Evolutionary conservation across 2,888 invertebrate species (phyloP).

Genomic region (Eremobia ochroleuca): DNA sequence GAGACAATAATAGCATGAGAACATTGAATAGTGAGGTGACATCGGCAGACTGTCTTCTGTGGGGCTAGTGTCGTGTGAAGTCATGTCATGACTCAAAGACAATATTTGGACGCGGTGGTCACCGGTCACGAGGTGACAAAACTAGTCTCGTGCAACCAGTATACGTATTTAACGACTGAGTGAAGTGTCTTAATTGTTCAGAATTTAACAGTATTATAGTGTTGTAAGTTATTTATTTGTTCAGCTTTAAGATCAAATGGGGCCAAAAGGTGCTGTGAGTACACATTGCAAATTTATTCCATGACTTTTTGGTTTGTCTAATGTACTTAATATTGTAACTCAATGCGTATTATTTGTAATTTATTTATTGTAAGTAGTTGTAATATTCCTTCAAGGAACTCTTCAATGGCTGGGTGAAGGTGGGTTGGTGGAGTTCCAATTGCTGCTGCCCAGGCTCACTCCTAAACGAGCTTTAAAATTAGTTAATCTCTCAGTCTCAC

Average conservation of each 20-base stretch:
- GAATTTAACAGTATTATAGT: conserved; percentile 86
- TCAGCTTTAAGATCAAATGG: conserved; percentile 77
- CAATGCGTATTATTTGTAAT: conserved; percentile 60
- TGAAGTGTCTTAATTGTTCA: conserved; percentile 75
- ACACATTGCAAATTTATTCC: conserved; percentile 75
- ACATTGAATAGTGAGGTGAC: conserved; percentile 50
- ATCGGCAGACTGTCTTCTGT: conserved; percentile 37
- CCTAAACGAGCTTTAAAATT: conserved; percentile 10
- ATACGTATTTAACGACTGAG: conserved; percentile 74
- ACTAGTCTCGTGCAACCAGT: conserved; percentile 42
- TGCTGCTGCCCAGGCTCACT: conserved; percentile 3
- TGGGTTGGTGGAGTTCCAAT: conserved; percentile 4
- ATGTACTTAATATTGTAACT: conserved; percentile 71
- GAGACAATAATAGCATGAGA: conserved; percentile 50
- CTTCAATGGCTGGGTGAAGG: neutral
- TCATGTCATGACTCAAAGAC: conserved; percentile 59
- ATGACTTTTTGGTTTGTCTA: conserved; percentile 78
- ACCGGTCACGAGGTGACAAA: conserved; percentile 43
- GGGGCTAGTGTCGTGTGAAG: conserved; percentile 46
- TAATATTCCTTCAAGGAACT: conserved; percentile 42
- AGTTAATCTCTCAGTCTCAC: conserved; percentile 23
- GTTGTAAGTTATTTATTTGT: conserved; percentile 81
- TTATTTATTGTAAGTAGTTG: conserved; percentile 53
- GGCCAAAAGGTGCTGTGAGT: conserved; percentile 88
- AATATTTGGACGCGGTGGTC: conserved; percentile 49